Base-by-base conservation (phyloP, 2,113 vertebrate genomes). In the Cheirogaleus medius region DNA sequence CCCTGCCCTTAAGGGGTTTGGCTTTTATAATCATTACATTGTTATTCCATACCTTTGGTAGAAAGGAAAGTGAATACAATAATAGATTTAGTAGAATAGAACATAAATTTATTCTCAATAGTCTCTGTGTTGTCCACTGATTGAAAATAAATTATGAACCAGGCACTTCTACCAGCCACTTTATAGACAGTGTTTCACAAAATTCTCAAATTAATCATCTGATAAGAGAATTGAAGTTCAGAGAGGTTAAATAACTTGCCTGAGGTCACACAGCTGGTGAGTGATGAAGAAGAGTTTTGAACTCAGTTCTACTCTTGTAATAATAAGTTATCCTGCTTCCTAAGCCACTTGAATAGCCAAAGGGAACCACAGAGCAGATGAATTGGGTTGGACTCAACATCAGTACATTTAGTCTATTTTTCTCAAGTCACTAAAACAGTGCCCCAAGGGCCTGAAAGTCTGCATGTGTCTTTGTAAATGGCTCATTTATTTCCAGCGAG, bases 401-500 rank as follows among this genome's bases (percentile, higher is more conserved):
- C 56, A 73, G 27, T 85, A 66, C 86, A 54, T 32, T 95, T 49
- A 78, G 78, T 92, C 82, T 82, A 83, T 96, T 97, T 97, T 91
- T 97, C 90, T 95, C 25, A n/a, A 90, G 95, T 97, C 87, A 60
- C 93, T 90, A 84, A 92, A 93, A 92, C 76, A 54, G 68, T 63
- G 18, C n/a, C 95, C 92, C 47, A n/a, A 52, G 80, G 96, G 44
- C 78, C 80, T n/a, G 21, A 60, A 77, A 42, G 95, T 82, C 90
- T 90, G 27, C 68, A 74, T 66, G 74, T 90, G 74, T 87, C 95
- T 97, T 74, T 87, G 71, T 34, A 93, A 98, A 93, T 81, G 87
- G 90, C 87, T 93, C 96, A 88, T 97, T 97, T 96, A 87, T 97
- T 95, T 97, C 77, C 95, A 95, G 68, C 83, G 69, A 97, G 64